Conservation (phyloP, 2,888 invertebrate genomes). For the Rhyacophila evoluta region DNA sequence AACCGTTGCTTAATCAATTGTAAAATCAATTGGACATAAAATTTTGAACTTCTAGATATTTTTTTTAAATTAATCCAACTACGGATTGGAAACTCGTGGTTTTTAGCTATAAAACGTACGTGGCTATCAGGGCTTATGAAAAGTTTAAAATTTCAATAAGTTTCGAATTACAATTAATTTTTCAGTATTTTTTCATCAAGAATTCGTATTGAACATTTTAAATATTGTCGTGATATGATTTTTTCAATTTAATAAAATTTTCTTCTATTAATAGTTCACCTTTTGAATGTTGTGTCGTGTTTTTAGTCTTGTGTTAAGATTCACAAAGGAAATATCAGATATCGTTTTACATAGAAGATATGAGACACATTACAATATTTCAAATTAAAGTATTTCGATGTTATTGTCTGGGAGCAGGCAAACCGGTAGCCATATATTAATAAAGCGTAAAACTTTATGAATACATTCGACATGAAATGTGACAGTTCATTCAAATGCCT, state of each 20-base stretch:
- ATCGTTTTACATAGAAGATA: slow-evolving; percentile 52
- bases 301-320: not conserved
- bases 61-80: no score
- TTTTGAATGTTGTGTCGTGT: not conserved
- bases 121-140: no score
- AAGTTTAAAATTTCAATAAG: no score
- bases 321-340: slow-evolving; percentile 51
- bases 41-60: no score
- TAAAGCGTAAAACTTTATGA: slow-evolving; percentile 51
- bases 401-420: slow-evolving; percentile 42
- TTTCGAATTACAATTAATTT: no score
- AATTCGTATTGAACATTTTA: not conserved
- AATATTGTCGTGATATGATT: no score
- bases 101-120: no score
- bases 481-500: slow-evolving; percentile 37
- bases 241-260: no score
- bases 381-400: slow-evolving; percentile 48
- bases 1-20: no score
- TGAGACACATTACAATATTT: slow-evolving; percentile 51
- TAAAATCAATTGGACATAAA: no score
- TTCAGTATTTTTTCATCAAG: no score
- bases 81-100: no score
- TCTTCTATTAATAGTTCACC: not conserved
- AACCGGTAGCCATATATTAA: slow-evolving; percentile 51
- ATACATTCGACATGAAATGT: slow-evolving; percentile 41